Conservation (phyloP, 2,888 invertebrate species). For the Anthrax anthrax region DNA sequence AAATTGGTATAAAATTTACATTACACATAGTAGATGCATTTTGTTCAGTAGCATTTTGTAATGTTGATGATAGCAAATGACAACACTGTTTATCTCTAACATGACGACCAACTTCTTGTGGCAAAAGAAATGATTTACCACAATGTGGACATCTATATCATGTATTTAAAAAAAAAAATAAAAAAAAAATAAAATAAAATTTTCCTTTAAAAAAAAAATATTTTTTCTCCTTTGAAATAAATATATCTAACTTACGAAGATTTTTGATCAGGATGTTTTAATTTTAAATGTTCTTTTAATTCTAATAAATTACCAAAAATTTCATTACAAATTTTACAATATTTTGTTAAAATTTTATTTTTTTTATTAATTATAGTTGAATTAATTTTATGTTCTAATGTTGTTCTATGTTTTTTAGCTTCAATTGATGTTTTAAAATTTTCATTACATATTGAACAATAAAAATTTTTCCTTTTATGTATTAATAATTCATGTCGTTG, state of each 20-base stretch:
- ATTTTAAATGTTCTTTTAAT: constrained; percentile 47
- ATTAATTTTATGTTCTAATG: constrained; percentile 47
- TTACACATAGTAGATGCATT: neutral
- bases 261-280: constrained; percentile 45
- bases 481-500: constrained; percentile 50
- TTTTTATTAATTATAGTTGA: constrained; percentile 37
- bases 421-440: constrained; percentile 46
- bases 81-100: constrained; percentile 45
- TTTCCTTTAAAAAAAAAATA: neutral
- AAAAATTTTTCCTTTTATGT: constrained; percentile 45
- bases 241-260: constrained; percentile 45
- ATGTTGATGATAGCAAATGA: constrained; percentile 2
- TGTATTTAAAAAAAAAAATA: neutral
- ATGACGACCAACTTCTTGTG: constrained; percentile 63
- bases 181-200: neutral
- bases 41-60: neutral
- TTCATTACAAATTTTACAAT: constrained; percentile 46
- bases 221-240: neutral
- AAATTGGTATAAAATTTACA: constrained; percentile 9
- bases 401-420: constrained; percentile 51
- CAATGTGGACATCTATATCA: constrained; percentile 56
- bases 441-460: constrained; percentile 52
- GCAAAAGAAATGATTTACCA: constrained; percentile 49
- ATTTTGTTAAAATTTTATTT: constrained; percentile 35
- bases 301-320: constrained; percentile 39